These are phyloP conservation scores for Hirudinaria manillensis DNA, from an alignment of 2,888 invertebrate species.

Conservation along the genomic window DNA sequence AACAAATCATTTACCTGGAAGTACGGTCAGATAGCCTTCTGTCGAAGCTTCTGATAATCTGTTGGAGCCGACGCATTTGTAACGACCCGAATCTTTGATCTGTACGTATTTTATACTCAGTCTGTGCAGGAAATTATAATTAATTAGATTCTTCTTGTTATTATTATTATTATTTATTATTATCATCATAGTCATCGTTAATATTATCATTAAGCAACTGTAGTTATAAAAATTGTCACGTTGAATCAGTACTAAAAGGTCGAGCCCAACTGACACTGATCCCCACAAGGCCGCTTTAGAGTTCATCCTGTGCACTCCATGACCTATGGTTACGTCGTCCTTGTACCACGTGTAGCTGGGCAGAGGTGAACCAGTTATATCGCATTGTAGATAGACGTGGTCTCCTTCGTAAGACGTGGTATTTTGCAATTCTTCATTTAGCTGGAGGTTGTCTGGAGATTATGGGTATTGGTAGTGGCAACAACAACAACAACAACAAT, in stretches of 20 bases:
- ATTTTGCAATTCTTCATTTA: too few species aligned
- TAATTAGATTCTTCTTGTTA: too few species aligned
- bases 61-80: neutral
- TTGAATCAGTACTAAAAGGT: too few species aligned
- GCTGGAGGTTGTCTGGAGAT: too few species aligned
- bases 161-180: too few species aligned
- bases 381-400: slow-evolving; percentile 62
- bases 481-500: too few species aligned
- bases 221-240: too few species aligned
- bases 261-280: too few species aligned
- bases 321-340: slow-evolving; percentile 42
- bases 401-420: slow-evolving; percentile 58
- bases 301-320: neutral
- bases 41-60: neutral
- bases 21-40: neutral
- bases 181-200: too few species aligned
- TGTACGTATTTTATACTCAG: neutral
- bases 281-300: neutral
- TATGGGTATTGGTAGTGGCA: too few species aligned
- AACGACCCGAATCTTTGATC: neutral
- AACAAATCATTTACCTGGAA: neutral
- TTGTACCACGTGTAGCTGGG: slow-evolving; percentile 64
- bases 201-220: too few species aligned
- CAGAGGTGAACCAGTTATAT: slow-evolving; percentile 62
- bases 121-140: too few species aligned